phyloP scores from a whole-genome alignment of 2,797 vertebrate genomes.

The Nannoperca australis region DNA sequence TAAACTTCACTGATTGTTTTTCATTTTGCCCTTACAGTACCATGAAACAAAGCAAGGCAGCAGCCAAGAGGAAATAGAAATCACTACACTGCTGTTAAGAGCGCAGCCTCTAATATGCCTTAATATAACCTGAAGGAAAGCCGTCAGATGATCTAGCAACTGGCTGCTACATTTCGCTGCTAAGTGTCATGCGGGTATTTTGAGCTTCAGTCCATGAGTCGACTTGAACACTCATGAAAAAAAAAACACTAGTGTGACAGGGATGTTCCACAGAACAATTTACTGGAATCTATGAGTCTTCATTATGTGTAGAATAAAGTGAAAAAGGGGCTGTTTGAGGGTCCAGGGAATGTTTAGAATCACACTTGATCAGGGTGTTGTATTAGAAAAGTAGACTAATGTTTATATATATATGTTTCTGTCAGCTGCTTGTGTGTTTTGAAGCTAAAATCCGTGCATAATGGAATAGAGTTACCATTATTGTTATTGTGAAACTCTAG shows the following conservation, averaged over 20 bases:
- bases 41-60: conserved; percentile 18
- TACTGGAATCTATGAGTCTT: conserved; percentile 46
- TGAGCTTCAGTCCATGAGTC: conserved; percentile 60
- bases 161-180: conserved; percentile 78
- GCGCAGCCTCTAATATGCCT: conserved; percentile 32
- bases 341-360: conserved; percentile 1
- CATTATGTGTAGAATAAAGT: background rate
- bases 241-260: conserved; percentile 50
- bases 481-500: background rate
- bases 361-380: conserved; percentile 14
- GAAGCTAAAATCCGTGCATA: conserved; percentile 8
- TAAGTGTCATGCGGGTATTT: conserved; percentile 79
- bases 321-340: background rate
- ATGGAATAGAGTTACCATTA: background rate
- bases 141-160: conserved; percentile 70
- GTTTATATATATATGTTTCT: background rate
- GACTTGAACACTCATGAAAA: conserved; percentile 62
- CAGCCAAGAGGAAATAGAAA: conserved; percentile 31
- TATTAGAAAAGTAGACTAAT: background rate
- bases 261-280: conserved; percentile 35
- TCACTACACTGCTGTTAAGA: conserved; percentile 44
- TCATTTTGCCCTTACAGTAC: conserved; percentile 20
- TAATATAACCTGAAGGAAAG: conserved; percentile 61
- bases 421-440: background rate
- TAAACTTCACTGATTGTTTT: conserved; percentile 32